Base-by-base conservation (phyloP, 2,797 vertebrate species). In the Glossophaga mutica region DNA sequence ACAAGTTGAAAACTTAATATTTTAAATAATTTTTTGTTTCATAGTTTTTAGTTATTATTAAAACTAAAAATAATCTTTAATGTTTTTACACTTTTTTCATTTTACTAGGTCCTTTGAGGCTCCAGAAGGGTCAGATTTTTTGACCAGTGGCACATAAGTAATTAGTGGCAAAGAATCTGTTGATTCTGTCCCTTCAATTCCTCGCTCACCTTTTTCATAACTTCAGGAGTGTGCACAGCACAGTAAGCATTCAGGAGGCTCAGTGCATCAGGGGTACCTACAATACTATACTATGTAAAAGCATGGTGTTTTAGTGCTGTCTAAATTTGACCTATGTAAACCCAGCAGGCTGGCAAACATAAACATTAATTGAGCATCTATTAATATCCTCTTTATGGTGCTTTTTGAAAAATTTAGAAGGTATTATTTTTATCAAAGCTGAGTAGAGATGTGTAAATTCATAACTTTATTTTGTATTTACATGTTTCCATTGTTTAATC, bases 321-420 rank as follows among this genome's bases (percentile, higher is more conserved):
- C 37, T n/a, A 93, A 70, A 91, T 83, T 82, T 82, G 68, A 70
- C 11, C 32, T 87, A 55, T 37, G 71, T 84, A 95, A 89, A 65
- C 21, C 6, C 68, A 42, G 16, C 9, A 93, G 4, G 52, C 46
- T 82, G 57, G 55, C 2, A 71, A 85, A 91, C 92, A 87, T 16
- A 77, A 87, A 52, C 26, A 73, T 37, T 77, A 76, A 71, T 55
- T 70, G 59, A 67, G 16, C 7, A 85, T n/a, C 22, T 2, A 84
- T 81, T 81, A 37, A n/a, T 76, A 79, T 50, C 85, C 82, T 22
- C 37, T 79, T 77, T 91, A 29, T 0, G 83, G 9, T 12, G 46
- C 26, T 48, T 67, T 68, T 22, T 22, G 10, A 86, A 86, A 94
- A 73, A 65, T 29, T 46, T 62, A 77, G 42, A 76, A 65, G 3